Conservation (phyloP, 1,140 invertebrate species). For the Thaumetopoea pityocampa region DNA sequence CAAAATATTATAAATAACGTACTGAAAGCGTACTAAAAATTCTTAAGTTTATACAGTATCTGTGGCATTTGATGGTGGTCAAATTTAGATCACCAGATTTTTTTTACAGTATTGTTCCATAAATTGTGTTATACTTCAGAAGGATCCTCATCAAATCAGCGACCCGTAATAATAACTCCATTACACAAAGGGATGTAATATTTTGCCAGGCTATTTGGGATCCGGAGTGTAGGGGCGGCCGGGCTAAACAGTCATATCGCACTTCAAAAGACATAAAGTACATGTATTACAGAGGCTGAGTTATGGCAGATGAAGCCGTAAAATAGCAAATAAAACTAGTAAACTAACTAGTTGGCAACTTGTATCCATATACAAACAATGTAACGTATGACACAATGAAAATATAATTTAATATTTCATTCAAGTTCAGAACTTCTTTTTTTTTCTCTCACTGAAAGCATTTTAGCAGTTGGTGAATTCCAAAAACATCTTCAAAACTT, state of each 20-base stretch:
- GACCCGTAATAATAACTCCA: constrained; percentile 59
- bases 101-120: constrained; percentile 1
- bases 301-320: background rate
- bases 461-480: background rate
- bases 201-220: constrained; percentile 54
- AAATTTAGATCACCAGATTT: no score
- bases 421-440: no score
- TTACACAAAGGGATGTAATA: constrained; percentile 56
- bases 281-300: constrained; percentile 19
- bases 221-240: constrained; percentile 36
- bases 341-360: background rate
- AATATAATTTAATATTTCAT: no score
- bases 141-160: constrained; percentile 50
- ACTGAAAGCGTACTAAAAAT: no score
- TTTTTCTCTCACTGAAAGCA: no score
- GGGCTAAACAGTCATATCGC: constrained; percentile 31
- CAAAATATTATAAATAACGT: no score
- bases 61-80: no score
- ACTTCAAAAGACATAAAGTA: constrained; percentile 33
- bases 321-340: background rate
- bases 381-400: no score
- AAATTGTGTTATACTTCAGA: constrained; percentile 8
- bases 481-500: background rate
- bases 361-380: background rate
- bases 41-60: no score